Evolutionary conservation across 2,113 vertebrate genomes (phyloP), one percentile per base, ranked within the genome.

Genomic region (Gopherus flavomarginatus): DNA sequence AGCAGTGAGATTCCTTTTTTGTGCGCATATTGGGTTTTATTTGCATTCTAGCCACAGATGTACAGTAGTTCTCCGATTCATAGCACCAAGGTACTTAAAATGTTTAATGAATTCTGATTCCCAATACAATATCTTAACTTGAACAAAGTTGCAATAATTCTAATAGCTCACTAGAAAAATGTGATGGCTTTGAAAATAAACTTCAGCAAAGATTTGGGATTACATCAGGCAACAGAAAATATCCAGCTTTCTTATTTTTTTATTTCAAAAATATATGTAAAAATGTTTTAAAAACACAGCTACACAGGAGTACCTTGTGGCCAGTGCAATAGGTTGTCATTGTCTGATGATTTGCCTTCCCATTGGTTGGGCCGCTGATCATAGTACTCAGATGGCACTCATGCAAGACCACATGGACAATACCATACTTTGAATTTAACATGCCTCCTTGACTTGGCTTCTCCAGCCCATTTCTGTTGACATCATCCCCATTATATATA

Each of bases 41-140:
- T 83, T 86, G 38, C 24, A 1, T 91, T 93, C 91, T 90, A 49
- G 50, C 62, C 21, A 52, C 87, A 86, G 38, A 59, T 3, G 1
- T 14, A 10, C 82, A 16, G 50, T n/a, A 83, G 12, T 84, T 88
- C n/a, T 50, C 49, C 83, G 85, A 47, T n/a, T 42, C 35, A 26
- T 24, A 2, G 47, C 81, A 50, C 53, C 54, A 49, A 75, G 87
- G 47, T 47, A 87, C 22, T 95, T 85, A 49, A 14, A 54, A 83
- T 69, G 10, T 81, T 96, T 83, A 86, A 65, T 84, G 83, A 52
- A 11, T 81, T 91, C 92, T 81, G 53, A 80, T 91, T 94, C 89
- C 88, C n/a, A 38, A 72, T 77, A 44, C 52, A 89, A 57, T 77
- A 72, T 52, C 24, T 88, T 85, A 38, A 31, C 50, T 88, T 77